A percentile compares a stretch with the other conserved stretches of the same genome.
Conservation (phyloP, 1,140 invertebrate genomes). For the Pogonognathellus flavescens region DNA sequence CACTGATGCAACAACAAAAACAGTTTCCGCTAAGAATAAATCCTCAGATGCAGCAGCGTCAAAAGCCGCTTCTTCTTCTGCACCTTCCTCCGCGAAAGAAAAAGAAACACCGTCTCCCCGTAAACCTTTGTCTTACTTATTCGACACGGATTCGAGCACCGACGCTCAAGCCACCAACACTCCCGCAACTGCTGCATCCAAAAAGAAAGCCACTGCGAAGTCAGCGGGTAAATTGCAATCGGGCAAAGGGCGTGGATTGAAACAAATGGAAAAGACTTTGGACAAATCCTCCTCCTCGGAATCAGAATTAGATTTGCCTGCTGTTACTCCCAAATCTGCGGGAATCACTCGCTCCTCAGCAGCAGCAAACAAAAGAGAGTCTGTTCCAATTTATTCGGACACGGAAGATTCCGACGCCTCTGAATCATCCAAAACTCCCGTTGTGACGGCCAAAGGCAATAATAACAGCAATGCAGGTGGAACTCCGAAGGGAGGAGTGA, state of each 20-base stretch:
- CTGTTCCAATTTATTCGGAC: conserved; percentile 79
- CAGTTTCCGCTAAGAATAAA: conserved; percentile 11
- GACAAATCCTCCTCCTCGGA: conserved; percentile 60
- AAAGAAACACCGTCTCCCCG: neutral
- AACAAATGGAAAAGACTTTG: conserved; percentile 61
- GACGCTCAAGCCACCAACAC: conserved; percentile 42
- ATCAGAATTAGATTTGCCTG: conserved; percentile 64
- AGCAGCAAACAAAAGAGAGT: conserved; percentile 42
- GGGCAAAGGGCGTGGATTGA: conserved; percentile 68
- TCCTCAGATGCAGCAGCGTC: conserved; percentile 68
- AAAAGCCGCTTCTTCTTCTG: neutral
- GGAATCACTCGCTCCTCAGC: neutral
- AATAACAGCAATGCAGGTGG: too few relatives aligned
- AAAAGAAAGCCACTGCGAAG: conserved; percentile 72
- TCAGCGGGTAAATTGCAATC: conserved; percentile 74
- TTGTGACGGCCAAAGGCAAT: neutral
- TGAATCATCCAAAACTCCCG: conserved; percentile 65
- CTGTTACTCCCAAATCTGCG: neutral
- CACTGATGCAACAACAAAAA: neutral
- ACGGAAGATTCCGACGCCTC: conserved; percentile 74
- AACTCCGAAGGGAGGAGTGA: neutral
- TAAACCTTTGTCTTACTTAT: conserved; percentile 62
- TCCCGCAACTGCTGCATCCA: conserved; percentile 58
- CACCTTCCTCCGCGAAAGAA: neutral
- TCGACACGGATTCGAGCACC: conserved; percentile 65